Conservation (phyloP, 2,888 invertebrate species). For the Caenorhabditis sinica region DNA sequence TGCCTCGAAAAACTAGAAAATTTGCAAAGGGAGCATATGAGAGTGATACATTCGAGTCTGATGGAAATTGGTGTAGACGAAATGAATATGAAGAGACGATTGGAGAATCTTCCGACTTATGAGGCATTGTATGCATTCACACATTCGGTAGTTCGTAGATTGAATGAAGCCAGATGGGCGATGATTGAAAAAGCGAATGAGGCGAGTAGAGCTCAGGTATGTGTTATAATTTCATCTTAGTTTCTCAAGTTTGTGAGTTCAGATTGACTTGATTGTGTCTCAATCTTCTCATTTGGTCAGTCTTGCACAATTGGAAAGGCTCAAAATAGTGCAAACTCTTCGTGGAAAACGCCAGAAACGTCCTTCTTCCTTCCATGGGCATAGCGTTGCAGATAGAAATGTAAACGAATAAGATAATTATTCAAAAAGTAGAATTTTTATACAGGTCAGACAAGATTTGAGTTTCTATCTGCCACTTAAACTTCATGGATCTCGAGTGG, state of each 20-base stretch:
- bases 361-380: constrained; percentile 80
- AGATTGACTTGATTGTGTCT: constrained; percentile 79
- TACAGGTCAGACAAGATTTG: constrained; percentile 74
- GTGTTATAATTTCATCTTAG: no score
- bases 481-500: constrained; percentile 78
- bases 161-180: constrained; percentile 70
- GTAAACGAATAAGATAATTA: no score
- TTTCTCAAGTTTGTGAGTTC: neutral
- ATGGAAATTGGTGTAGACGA: constrained; percentile 56
- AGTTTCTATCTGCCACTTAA: constrained; percentile 82
- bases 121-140: constrained; percentile 83
- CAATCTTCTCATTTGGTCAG: constrained; percentile 80
- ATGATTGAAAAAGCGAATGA: constrained; percentile 78
- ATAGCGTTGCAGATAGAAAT: constrained; percentile 63
- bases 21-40: constrained; percentile 81
- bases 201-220: constrained; percentile 63
- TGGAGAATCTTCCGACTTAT: constrained; percentile 81
- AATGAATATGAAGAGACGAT: constrained; percentile 64
- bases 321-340: constrained; percentile 63
- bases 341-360: constrained; percentile 66
- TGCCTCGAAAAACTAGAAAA: constrained; percentile 81
- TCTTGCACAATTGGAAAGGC: constrained; percentile 77
- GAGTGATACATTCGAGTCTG: constrained; percentile 71
- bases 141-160: constrained; percentile 77
- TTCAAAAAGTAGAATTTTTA: no score